Base-by-base conservation (phyloP, 2,797 vertebrate genomes). In the Urocyon cinereoargenteus region DNA sequence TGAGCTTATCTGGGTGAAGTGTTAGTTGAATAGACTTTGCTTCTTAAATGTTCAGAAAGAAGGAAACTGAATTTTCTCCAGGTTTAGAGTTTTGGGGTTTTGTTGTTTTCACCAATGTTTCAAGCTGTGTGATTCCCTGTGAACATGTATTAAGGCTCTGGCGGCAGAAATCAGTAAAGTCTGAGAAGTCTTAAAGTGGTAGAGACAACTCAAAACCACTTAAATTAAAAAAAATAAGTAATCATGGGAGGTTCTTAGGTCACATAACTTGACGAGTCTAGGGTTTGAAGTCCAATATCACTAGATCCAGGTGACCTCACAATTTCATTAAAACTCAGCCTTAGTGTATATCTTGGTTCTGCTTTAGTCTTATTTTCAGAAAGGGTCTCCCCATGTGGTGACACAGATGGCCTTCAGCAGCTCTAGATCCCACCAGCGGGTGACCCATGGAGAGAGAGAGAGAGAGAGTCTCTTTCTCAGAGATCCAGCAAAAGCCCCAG, bases 1-100 rank as follows among this genome's bases (percentile, higher is more conserved):
- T 70, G 57, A 75, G 4, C 15, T 81, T 34, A 72, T 53, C 79
- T 94, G 4, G 86, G 34, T 64, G 18, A 87, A 93, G 12, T 73
- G 19, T 88, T 91, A 75, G 40, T 51, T 83, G 21, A 53, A 61
- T 92, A 82, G 26, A 94, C 40, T 83, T 16, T 66, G 3, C 21
- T 86, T 92, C 55, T 89, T 90, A 78, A 86, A 24, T 86, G 28
- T 83, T 85, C 14, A 31, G 31, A 86, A 78, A 45, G 45, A 96
- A 92, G 45, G 51, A 64, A 59, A 66, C 62, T 36, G 70, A 59
- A 34, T 88, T 97, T 95, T 88, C 85, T 92, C 15, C 26, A 18
- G 40, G 78, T 45, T 90, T 91, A 64, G 75, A 92, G 79, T 75
- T 73, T 57, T 62, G 31, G 26, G 22, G 3, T 73, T 45, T 73